Evolutionary conservation across 92 coral and sea anemone genomes (phyloP).

Genomic region (Pocillopora meandrina): DNA sequence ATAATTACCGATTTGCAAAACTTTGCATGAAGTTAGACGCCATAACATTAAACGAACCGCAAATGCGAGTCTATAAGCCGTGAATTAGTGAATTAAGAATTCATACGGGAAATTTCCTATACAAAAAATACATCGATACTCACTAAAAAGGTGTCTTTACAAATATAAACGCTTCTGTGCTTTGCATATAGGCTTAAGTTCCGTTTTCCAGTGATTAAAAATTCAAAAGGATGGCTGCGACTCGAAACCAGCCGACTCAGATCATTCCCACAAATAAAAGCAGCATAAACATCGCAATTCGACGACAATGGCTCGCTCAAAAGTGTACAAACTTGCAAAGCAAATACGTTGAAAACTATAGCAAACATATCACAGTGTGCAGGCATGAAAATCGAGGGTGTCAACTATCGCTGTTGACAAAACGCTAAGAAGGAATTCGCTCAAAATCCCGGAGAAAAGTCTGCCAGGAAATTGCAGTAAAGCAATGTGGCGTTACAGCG

Average conservation of each 20-base stretch:
- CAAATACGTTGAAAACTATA: constrained; percentile 37
- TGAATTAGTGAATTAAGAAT: background rate
- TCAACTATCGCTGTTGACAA: constrained; percentile 20
- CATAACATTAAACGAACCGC: background rate
- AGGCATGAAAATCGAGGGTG: constrained; percentile 6
- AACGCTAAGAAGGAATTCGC: background rate
- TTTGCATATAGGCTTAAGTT: background rate
- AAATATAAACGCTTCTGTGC: background rate
- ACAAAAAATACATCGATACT: background rate
- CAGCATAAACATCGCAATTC: background rate
- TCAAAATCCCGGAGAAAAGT: background rate
- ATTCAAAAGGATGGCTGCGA: background rate
- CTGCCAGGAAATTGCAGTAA: background rate
- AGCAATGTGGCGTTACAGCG: background rate
- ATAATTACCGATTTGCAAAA: no score
- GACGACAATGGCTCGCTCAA: background rate
- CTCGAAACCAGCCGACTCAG: background rate
- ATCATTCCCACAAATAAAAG: constrained; percentile 11
- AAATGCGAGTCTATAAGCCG: background rate
- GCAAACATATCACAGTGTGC: constrained; percentile 23
- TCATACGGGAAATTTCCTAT: background rate
- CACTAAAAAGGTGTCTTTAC: no score
- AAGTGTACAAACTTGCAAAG: constrained; percentile 9
- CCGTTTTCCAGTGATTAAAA: background rate
- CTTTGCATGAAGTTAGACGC: background rate